Evolutionary conservation across 2,113 vertebrate species (phyloP).

Genomic region (Arvicanthis niloticus): DNA sequence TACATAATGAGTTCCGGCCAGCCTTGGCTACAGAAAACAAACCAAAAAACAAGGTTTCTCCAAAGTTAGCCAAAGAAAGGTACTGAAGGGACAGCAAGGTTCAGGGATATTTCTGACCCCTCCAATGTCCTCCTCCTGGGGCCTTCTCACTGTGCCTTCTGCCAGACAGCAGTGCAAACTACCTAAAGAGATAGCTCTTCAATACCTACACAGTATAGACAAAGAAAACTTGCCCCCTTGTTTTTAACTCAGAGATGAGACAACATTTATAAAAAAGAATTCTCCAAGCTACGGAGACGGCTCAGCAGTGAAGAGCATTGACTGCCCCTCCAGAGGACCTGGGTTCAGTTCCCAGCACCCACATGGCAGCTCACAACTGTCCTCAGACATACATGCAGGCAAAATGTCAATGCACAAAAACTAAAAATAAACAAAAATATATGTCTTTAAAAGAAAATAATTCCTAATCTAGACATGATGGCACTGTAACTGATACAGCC

Average conservation of each 20-base stretch:
- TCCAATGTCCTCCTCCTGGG: background rate
- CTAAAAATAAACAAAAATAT: too few relatives aligned
- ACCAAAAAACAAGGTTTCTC: background rate
- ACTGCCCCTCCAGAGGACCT: too few relatives aligned
- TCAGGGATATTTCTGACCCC: background rate
- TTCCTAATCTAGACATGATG: background rate
- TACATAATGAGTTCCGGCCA: background rate
- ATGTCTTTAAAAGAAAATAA: background rate
- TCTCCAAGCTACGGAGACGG: too few relatives aligned
- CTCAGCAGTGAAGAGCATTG: too few relatives aligned
- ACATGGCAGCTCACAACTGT: too few relatives aligned
- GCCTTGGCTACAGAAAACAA: background rate
- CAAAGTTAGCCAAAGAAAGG: background rate
- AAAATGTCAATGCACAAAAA: too few relatives aligned
- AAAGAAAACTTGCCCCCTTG: background rate
- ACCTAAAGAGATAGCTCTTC: background rate
- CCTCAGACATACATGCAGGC: too few relatives aligned
- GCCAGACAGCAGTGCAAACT: background rate
- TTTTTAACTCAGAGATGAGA: constrained; percentile 13
- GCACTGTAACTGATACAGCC: background rate
- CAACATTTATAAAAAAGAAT: background rate
- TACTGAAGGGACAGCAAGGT: background rate
- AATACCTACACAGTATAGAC: background rate
- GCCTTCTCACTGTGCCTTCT: background rate
- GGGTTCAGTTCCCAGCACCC: too few relatives aligned